phyloP scores from a whole-genome alignment of 2,888 invertebrate species.

The Ommatoiulus sabulosus region DNA sequence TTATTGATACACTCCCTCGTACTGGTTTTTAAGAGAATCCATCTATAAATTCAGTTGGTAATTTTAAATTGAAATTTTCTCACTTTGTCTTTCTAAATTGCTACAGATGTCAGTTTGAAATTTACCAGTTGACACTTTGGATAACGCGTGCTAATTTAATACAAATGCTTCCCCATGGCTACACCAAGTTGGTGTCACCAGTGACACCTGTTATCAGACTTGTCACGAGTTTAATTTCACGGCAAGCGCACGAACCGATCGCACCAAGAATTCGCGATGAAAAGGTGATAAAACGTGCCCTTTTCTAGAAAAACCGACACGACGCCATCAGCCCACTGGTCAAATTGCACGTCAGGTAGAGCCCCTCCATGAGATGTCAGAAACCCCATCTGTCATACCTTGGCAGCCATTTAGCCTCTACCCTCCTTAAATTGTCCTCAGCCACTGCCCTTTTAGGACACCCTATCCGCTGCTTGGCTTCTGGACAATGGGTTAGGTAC shows the following conservation, averaged over 20 bases:
- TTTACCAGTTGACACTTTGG: too few species aligned
- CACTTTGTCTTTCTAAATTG: too few species aligned
- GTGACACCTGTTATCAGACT: not conserved
- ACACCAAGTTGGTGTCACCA: not conserved
- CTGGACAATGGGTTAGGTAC: conserved; percentile 16
- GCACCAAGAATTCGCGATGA: not conserved
- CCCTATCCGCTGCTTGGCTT: conserved; percentile 38
- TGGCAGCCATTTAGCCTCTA: conserved; percentile 45
- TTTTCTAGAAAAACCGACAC: not conserved
- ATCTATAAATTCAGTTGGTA: too few species aligned
- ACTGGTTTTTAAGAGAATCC: too few species aligned
- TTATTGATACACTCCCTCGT: too few species aligned
- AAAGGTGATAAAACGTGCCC: not conserved
- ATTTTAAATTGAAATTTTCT: too few species aligned
- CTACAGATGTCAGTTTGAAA: too few species aligned
- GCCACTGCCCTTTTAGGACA: conserved; percentile 37
- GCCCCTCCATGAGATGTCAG: not conserved
- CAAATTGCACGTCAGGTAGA: not conserved
- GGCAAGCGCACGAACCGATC: not conserved
- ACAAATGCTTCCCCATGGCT: too few species aligned
- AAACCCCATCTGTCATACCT: conserved; percentile 39
- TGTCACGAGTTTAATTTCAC: not conserved
- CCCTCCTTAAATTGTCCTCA: conserved; percentile 32
- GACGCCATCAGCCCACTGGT: not conserved
- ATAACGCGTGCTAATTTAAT: too few species aligned